Percentiles rank a stretch among this genome's conserved stretches.
These are phyloP conservation scores for Callitettix versicolor DNA, from an alignment of 1,140 invertebrate species.

Conservation along the genomic window DNA sequence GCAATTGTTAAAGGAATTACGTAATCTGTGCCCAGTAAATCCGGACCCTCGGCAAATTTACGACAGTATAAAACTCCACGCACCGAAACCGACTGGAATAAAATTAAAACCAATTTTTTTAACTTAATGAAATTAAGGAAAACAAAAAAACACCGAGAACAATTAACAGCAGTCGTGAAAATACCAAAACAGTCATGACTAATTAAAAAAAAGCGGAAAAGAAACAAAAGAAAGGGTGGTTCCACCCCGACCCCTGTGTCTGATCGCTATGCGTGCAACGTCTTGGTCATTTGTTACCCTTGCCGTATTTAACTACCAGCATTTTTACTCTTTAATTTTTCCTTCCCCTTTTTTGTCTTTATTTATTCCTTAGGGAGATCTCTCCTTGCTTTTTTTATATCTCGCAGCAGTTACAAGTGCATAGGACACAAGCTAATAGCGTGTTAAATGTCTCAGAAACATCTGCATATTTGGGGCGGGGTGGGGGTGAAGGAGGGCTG, in stretches of 20 bases:
- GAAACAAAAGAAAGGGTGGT: neutral
- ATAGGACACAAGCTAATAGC: conserved; percentile 6
- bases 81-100: too few relatives aligned
- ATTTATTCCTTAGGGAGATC: too few relatives aligned
- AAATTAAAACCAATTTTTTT: too few relatives aligned
- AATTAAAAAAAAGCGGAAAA: conserved; percentile 4
- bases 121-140: too few relatives aligned
- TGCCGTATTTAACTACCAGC: neutral
- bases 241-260: neutral
- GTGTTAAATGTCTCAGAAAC: conserved; percentile 18
- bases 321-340: conserved; percentile 13
- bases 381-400: neutral
- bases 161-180: conserved; percentile 6
- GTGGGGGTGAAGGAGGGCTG: too few relatives aligned
- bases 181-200: neutral
- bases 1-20: too few relatives aligned
- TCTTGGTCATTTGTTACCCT: too few relatives aligned
- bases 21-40: too few relatives aligned
- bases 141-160: neutral
- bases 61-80: too few relatives aligned
- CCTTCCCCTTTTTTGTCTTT: conserved; percentile 1
- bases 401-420: neutral
- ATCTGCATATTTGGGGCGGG: conserved; percentile 11
- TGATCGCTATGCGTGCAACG: too few relatives aligned
- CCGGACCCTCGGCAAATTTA: too few relatives aligned